Evolutionary conservation across 2,113 vertebrate genomes (phyloP).

Genomic region (human (Homo sapiens)): GRCh38 chr7:145018501-145019000

Average conservation of each 20-base stretch:
- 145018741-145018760: not conserved
- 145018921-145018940: not conserved
- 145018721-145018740: not conserved
- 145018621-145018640: not conserved
- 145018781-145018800: not conserved
- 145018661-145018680: not conserved
- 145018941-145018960: not conserved
- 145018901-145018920: not conserved
- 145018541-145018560: not conserved
- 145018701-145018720: not conserved
- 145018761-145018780: not conserved
- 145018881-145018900: not conserved
- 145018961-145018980: not conserved
- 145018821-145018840: not conserved
- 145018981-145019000: not conserved
- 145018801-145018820: constrained; percentile 1
- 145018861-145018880: not conserved
- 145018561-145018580: not conserved
- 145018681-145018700: not conserved
- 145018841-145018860: not conserved
- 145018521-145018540: not conserved
- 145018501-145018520: not conserved
- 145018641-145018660: not conserved
- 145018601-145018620: not conserved
- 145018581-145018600: not conserved